phyloP scores from a whole-genome alignment of 2,888 invertebrate species.

The Coremacera marginata region DNA sequence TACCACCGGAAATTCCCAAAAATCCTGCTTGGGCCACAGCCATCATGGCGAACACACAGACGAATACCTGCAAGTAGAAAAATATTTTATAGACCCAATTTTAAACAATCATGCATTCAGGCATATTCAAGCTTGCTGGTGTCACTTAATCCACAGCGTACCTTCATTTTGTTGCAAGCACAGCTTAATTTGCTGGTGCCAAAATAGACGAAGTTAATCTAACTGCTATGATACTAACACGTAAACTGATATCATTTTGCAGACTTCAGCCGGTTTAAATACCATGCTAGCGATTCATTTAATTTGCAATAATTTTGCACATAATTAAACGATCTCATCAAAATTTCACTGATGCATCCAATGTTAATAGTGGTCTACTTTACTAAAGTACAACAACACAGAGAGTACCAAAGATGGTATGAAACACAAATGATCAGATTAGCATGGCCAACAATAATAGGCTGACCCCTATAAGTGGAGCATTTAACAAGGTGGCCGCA shows the following conservation, averaged over 20 bases:
- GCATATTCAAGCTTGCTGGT: not conserved
- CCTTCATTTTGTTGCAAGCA: conserved; percentile 43
- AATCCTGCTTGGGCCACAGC: conserved; percentile 48
- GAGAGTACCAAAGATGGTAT: too few species aligned
- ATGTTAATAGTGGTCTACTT: not conserved
- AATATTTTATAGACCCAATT: not conserved
- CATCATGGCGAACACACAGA: conserved; percentile 47
- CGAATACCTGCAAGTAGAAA: conserved; percentile 45
- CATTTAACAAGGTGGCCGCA: too few species aligned
- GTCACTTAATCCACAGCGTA: conserved; percentile 1
- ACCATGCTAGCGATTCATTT: not conserved
- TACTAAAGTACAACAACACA: too few species aligned
- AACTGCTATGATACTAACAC: conserved; percentile 5
- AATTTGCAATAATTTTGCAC: not conserved
- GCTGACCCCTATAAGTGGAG: too few species aligned
- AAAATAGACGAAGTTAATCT: conserved; percentile 19
- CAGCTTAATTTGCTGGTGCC: not conserved
- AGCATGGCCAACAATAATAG: too few species aligned
- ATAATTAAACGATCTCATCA: not conserved
- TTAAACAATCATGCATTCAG: not conserved
- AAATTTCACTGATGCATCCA: not conserved
- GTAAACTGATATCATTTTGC: conserved; percentile 9
- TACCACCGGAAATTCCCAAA: conserved; percentile 34
- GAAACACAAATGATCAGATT: too few species aligned
- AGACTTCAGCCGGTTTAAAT: conserved; percentile 5